phyloP scores from a whole-genome alignment of 2,888 invertebrate genomes.

The Sesia apiformis region DNA sequence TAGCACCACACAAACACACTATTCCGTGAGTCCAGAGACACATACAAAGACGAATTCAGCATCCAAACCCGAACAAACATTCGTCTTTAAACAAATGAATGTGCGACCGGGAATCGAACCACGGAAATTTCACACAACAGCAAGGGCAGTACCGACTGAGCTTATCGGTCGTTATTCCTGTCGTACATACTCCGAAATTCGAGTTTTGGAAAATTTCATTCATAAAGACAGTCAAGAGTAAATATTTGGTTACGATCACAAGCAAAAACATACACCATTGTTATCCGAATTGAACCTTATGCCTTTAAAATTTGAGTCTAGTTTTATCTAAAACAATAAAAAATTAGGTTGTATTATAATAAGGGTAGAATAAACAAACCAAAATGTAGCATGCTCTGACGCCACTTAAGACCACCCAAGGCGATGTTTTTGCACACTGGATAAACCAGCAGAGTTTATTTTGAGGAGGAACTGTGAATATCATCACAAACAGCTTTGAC shows the following conservation, averaged over 20 bases:
- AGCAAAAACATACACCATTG: constrained; percentile 17
- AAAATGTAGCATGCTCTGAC: constrained; percentile 53
- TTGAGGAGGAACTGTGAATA: constrained; percentile 20
- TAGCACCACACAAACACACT: too few species aligned
- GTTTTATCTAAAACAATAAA: constrained; percentile 3
- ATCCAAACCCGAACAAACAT: too few species aligned
- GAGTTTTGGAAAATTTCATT: constrained; percentile 51
- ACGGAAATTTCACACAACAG: too few species aligned
- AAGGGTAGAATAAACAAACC: constrained; percentile 42
- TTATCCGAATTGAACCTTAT: constrained; percentile 12
- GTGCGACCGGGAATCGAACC: too few species aligned
- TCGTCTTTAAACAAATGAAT: too few species aligned
- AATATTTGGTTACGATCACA: constrained; percentile 53
- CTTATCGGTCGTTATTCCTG: too few species aligned
- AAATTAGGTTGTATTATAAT: constrained; percentile 9
- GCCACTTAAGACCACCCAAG: constrained; percentile 70
- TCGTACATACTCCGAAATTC: too few species aligned
- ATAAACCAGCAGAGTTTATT: constrained; percentile 32
- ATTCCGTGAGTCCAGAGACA: too few species aligned
- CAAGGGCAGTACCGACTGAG: too few species aligned
- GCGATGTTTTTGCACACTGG: constrained; percentile 44
- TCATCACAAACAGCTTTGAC: background rate
- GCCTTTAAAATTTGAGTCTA: background rate
- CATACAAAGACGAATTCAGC: too few species aligned
- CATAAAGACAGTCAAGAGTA: constrained; percentile 56